Conservation (phyloP, 2,888 invertebrate genomes). For the Gandaritis pyraliata region DNA sequence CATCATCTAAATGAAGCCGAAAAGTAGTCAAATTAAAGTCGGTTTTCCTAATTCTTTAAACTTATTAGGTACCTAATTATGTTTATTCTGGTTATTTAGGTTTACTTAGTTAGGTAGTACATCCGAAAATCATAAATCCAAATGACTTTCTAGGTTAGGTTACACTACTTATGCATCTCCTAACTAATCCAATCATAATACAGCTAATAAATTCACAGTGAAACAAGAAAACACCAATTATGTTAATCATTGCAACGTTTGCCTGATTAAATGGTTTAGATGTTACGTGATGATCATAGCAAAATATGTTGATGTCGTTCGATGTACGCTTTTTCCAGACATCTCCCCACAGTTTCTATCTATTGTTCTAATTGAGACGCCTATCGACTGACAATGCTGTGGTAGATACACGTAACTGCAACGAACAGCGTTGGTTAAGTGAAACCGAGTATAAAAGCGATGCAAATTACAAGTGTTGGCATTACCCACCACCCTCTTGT, state of each 20-base stretch:
- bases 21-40: too few relatives aligned
- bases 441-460: slow-evolving; percentile 83
- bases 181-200: too few relatives aligned
- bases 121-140: too few relatives aligned
- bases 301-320: slow-evolving; percentile 56
- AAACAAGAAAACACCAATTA: slow-evolving; percentile 26
- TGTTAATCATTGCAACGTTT: slow-evolving; percentile 23
- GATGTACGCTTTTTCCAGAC: slow-evolving; percentile 58
- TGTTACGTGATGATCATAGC: slow-evolving; percentile 53
- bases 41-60: too few relatives aligned
- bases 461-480: slow-evolving; percentile 78
- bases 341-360: slow-evolving; percentile 77
- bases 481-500: slow-evolving; percentile 77
- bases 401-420: slow-evolving; percentile 66
- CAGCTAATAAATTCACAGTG: slow-evolving; percentile 8
- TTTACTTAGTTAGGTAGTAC: too few relatives aligned
- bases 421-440: slow-evolving; percentile 65
- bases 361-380: slow-evolving; percentile 76
- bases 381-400: slow-evolving; percentile 70
- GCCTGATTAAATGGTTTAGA: slow-evolving; percentile 25
- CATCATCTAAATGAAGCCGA: too few relatives aligned
- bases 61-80: too few relatives aligned
- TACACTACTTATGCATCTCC: too few relatives aligned
- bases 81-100: too few relatives aligned
- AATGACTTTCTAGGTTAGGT: too few relatives aligned